Base-by-base conservation (phyloP, 2,888 invertebrate species). In the Cerastis leucographa region DNA sequence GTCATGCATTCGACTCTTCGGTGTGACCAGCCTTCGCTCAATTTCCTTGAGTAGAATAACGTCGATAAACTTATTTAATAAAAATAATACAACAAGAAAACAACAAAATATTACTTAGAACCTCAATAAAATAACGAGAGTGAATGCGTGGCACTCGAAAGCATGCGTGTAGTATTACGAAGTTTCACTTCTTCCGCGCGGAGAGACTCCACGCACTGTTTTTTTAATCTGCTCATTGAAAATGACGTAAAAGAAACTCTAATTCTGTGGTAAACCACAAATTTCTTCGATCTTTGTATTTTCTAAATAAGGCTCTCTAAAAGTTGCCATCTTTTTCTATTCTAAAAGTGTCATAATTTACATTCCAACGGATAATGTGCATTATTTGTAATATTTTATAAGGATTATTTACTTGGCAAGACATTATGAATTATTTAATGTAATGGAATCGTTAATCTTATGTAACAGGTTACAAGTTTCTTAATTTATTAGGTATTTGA, bases 331-430 rank as follows among this genome's bases (percentile, higher is more conserved):
- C 29, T 44, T 68, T 61, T 25, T 59, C 11, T 70, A 59, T 54
- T 56, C 12, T 62, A 19, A 46, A 49, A 72, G 68, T 72, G 71
- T 83, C 66, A 69, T 80, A 72, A 46, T 72, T 69, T 56, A 84
- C 83, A 83, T 83, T 83, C 83, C 83, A 67, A 25, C 17, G 59
- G 35, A 22, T 56, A 25, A 49, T 64, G 56, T 78, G 69, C 61
- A 81, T 75, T 80, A 76, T 75, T 76, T 71, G n/a, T 80, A 51
- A 64, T 56, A 44, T 79, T 85, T 69, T 77, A 35, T 66, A 65
- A 44, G 49, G 5, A 19, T 29, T 65, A 67, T 82, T 71, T 74
- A 70, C 40, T 66, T 81, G 51, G 77, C 62, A 71, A 72, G 11
- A 68, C 61, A 64, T 80, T 62, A 74, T 80, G 42, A 70, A 72